Evolutionary conservation across 2,113 vertebrate genomes (phyloP).

Genomic region (Nannobrachium achirus): DNA sequence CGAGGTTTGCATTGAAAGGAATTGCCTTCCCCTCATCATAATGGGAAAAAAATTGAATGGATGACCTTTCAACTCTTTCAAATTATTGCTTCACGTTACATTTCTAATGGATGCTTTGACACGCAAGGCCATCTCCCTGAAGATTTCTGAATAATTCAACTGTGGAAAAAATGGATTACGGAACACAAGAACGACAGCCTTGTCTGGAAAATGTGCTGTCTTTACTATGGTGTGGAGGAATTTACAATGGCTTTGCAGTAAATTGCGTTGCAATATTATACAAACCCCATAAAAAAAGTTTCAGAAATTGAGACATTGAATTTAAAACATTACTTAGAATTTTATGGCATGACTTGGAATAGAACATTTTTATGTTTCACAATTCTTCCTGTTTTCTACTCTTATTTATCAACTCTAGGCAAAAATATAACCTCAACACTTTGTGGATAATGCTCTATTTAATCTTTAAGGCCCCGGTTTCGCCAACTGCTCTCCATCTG

Average conservation of each 20-base stretch:
- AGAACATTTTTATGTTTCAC: not conserved
- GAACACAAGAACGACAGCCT: slow-evolving; percentile 20
- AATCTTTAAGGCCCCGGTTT: slow-evolving; percentile 20
- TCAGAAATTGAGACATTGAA: no score
- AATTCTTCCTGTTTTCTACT: not conserved
- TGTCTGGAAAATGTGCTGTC: slow-evolving; percentile 26
- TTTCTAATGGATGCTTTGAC: slow-evolving; percentile 55
- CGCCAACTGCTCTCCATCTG: slow-evolving; percentile 41
- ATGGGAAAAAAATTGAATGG: slow-evolving; percentile 30
- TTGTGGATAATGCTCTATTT: slow-evolving; percentile 2
- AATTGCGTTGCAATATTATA: not conserved
- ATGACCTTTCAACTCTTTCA: slow-evolving; percentile 55
- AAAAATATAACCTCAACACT: not conserved
- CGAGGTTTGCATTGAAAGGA: slow-evolving; percentile 49
- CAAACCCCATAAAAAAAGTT: slow-evolving; percentile 5
- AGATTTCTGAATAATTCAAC: slow-evolving; percentile 39
- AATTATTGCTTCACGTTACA: slow-evolving; percentile 46
- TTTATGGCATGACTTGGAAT: no score
- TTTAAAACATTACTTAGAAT: no score
- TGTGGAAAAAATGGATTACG: slow-evolving; percentile 32
- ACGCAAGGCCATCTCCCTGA: slow-evolving; percentile 50
- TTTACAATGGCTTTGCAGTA: not conserved
- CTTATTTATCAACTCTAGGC: not conserved
- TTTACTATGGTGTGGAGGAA: slow-evolving; percentile 3
- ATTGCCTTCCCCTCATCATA: slow-evolving; percentile 33